phyloP scores from a whole-genome alignment of 2,113 vertebrate genomes.

The Vidua macroura region DNA sequence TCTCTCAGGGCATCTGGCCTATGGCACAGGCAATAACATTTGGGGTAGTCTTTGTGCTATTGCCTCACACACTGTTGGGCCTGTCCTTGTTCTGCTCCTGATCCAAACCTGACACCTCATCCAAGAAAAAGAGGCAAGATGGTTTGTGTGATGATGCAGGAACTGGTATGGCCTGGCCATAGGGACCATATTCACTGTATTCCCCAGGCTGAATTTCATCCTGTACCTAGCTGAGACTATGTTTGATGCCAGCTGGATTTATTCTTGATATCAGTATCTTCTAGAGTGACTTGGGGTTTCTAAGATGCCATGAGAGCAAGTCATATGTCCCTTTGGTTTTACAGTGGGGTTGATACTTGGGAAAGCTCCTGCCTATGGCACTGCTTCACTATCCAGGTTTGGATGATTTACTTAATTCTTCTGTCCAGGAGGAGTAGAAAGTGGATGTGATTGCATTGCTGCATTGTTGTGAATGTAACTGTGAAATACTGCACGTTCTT shows the following conservation, averaged over 20 bases:
- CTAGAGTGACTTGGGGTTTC: neutral
- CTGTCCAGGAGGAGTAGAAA: neutral
- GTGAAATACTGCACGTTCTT: neutral
- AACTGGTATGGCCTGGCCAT: neutral
- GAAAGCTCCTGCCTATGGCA: neutral
- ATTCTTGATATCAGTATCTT: neutral
- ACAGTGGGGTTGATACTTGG: neutral
- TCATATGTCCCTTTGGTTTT: neutral
- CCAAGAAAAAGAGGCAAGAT: neutral
- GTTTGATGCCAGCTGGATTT: neutral
- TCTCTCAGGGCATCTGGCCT: neutral
- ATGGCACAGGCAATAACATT: neutral
- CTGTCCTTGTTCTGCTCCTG: neutral
- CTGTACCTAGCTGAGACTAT: neutral
- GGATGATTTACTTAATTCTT: neutral
- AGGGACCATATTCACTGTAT: fast-evolving
- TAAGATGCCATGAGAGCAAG: fast-evolving
- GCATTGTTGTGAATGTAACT: neutral
- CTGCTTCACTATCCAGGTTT: fast-evolving
- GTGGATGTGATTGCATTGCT: neutral
- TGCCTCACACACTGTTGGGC: neutral
- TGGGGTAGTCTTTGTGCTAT: neutral
- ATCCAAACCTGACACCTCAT: neutral
- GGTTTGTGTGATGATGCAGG: neutral
- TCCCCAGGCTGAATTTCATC: neutral